A percentile compares a stretch with the other conserved stretches of the same genome.
phyloP scores from a whole-genome alignment of 2,797 vertebrate species.

The Rhinatrema bivittatum region DNA sequence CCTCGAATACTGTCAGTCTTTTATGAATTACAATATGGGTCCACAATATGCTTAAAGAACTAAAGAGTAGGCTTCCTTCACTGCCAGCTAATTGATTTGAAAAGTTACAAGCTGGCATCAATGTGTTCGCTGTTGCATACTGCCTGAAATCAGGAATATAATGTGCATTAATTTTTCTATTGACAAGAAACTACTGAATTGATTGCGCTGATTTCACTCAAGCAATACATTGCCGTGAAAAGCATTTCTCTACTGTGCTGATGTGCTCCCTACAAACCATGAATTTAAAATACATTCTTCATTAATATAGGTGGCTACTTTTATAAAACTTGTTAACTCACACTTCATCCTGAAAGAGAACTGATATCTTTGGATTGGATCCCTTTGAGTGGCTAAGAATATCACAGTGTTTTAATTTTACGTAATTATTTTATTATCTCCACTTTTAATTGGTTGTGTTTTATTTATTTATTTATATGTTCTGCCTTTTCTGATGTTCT shows the following conservation, averaged over 20 bases:
- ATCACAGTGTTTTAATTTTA: no score
- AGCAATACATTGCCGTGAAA: slow-evolving; percentile 15
- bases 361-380: no score
- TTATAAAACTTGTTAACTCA: slow-evolving; percentile 20
- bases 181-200: no score
- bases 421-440: no score
- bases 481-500: no score
- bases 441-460: no score
- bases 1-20: not conserved
- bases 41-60: not conserved
- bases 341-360: no score
- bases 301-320: slow-evolving; percentile 19
- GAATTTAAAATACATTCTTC: slow-evolving; percentile 24
- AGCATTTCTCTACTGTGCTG: slow-evolving; percentile 15
- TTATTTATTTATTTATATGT: no score
- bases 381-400: no score
- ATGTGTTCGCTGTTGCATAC: slow-evolving; percentile 12
- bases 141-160: slow-evolving; percentile 19
- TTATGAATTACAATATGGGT: slow-evolving; percentile 17
- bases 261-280: slow-evolving; percentile 27
- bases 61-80: slow-evolving; percentile 7
- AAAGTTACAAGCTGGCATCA: slow-evolving; percentile 12
- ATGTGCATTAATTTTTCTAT: slow-evolving; percentile 8
- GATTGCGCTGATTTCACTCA: slow-evolving; percentile 12
- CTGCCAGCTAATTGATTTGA: slow-evolving; percentile 20